Conservation (phyloP, 2,113 vertebrate species). For the Lates calcarifer region DNA sequence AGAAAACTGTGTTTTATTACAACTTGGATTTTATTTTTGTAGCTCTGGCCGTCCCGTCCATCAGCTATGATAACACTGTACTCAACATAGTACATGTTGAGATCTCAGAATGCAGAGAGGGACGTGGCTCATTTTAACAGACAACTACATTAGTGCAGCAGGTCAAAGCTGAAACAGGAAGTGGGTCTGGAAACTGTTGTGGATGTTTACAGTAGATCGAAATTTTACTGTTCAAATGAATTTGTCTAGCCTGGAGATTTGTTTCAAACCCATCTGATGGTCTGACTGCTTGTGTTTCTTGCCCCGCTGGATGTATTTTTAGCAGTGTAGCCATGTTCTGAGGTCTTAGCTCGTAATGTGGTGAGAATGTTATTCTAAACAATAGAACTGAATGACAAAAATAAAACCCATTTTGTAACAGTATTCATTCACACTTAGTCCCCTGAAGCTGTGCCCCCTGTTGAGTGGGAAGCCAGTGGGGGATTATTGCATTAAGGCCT, state of each 20-base stretch:
- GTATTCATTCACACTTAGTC: neutral
- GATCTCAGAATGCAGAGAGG: neutral
- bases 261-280: neutral
- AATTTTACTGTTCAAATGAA: neutral
- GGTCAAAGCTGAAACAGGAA: neutral
- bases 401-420: neutral
- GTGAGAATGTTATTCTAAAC: neutral
- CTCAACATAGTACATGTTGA: neutral
- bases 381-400: neutral
- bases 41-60: neutral
- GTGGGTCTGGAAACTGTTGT: neutral
- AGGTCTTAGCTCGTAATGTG: neutral
- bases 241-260: neutral
- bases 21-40: neutral
- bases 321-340: neutral
- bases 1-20: neutral
- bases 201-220: neutral
- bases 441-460: neutral
- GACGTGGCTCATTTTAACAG: neutral
- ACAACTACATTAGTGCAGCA: neutral
- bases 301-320: neutral
- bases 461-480: constrained; percentile 2
- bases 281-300: neutral
- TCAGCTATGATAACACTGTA: neutral
- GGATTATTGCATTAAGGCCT: neutral